Conservation (phyloP, 2,888 invertebrate species). For the Lasioglossum villosulum region DNA sequence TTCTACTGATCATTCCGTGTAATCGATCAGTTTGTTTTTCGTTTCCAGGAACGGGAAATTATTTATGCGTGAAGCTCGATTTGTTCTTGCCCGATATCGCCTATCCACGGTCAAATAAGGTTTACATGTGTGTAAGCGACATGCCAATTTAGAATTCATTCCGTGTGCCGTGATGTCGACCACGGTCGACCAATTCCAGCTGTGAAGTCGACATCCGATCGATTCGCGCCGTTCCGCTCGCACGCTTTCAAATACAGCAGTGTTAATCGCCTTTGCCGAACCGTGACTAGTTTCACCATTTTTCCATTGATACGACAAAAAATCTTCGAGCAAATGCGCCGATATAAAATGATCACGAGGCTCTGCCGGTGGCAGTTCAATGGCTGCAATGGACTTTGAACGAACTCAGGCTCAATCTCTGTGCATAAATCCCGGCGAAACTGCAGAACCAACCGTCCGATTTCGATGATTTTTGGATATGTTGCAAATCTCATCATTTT, state of each 20-base stretch:
- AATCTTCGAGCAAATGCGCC: conserved; percentile 29
- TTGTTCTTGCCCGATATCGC: conserved; percentile 7
- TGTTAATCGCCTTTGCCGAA: conserved; percentile 52
- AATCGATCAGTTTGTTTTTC: too few relatives aligned
- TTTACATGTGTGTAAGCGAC: conserved; percentile 21
- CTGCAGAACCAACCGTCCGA: too few relatives aligned
- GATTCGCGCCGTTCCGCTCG: conserved; percentile 45
- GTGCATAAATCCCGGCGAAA: too few relatives aligned
- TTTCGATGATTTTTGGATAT: neutral
- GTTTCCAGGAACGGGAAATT: neutral
- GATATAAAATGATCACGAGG: conserved; percentile 7
- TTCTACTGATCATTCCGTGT: too few relatives aligned
- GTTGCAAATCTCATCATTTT: neutral
- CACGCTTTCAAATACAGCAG: conserved; percentile 38
- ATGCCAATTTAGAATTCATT: conserved; percentile 51
- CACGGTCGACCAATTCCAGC: conserved; percentile 53
- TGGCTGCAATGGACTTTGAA: conserved; percentile 8
- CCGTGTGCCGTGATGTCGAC: conserved; percentile 31
- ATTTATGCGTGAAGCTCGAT: conserved; percentile 16
- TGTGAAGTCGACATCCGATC: conserved; percentile 49
- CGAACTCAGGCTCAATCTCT: neutral
- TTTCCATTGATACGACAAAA: conserved; percentile 24
- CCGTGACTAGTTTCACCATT: conserved; percentile 34
- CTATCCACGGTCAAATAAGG: conserved; percentile 26
- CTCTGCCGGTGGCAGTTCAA: conserved; percentile 7